Evolutionary conservation across 2,888 invertebrate genomes (phyloP).

Genomic region (Scaeva pyrastri): DNA sequence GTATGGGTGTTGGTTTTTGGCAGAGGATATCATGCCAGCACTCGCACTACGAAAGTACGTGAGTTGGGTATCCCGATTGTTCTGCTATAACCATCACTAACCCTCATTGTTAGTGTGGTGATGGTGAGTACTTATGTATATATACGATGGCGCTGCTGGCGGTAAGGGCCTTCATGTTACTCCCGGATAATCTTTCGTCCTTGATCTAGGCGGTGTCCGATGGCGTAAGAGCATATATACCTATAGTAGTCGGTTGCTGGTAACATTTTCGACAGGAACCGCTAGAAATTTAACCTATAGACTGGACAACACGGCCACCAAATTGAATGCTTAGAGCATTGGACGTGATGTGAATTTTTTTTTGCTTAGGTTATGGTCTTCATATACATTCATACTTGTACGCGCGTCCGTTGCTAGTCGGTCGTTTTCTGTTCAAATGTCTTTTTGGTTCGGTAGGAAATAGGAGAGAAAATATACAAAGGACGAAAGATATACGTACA

Average conservation of each 20-base stretch:
- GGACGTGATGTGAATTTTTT: conserved; percentile 59
- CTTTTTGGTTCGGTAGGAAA: no score
- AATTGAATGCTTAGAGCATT: conserved; percentile 56
- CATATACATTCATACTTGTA: neutral
- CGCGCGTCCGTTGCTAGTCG: no score
- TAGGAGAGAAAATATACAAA: neutral
- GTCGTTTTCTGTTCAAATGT: no score
- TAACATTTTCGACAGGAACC: conserved; percentile 53
- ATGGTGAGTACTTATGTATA: neutral
- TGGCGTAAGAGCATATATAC: conserved; percentile 39
- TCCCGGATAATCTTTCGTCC: conserved; percentile 57
- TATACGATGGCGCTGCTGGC: neutral
- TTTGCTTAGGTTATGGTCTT: neutral
- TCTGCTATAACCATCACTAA: neutral
- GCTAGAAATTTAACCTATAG: conserved; percentile 48
- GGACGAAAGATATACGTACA: conserved; percentile 33
- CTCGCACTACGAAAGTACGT: conserved; percentile 54
- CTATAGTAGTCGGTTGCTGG: conserved; percentile 23
- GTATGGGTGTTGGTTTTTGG: conserved; percentile 58
- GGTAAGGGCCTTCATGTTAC: conserved; percentile 48
- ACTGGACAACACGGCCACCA: conserved; percentile 42
- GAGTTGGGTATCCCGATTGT: conserved; percentile 55
- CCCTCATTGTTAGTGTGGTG: conserved; percentile 22
- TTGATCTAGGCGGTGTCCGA: conserved; percentile 31
- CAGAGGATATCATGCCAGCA: conserved; percentile 68